Base-by-base conservation (phyloP, 2,113 vertebrate genomes). In the Caretta caretta region DNA sequence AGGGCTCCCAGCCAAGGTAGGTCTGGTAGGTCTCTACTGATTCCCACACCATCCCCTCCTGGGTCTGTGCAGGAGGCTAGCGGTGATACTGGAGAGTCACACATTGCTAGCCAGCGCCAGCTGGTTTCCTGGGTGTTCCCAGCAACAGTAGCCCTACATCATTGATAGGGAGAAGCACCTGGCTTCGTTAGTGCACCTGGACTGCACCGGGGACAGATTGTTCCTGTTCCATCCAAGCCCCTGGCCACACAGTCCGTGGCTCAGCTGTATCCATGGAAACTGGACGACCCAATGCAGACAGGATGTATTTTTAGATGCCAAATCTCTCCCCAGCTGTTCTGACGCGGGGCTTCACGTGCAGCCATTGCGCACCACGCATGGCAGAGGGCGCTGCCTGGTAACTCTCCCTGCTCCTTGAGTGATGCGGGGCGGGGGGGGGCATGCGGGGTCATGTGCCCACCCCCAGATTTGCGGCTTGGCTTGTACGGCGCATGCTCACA, bases 291-390 rank as follows among this genome's bases (percentile, higher is more conserved):
- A 50, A 57, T 76, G 80, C 94, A 92, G 93, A 90, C 56, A 50
- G 94, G 95, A 51, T 79, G 38, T 96, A 97, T 95, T 97, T 97
- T 97, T 97, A 97, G 96, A 92, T 89, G 46, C 50, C 87, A 24
- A 3, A 84, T 88, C 95, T 89, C 86, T 65, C 57, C n/a, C 57
- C 90, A 49, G 38, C 83, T 79, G 48, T 72, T 91, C 83, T 82
- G 69, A 80, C 8, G 48, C 76, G 48, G 51, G 91, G 59, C 83
- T 85, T 50, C 20, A 69, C 10, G 20, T 11, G 48, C 59, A 69
- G 59, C 31, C 59, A 65, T 50, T 8, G 20, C 84, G 82, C 62
- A 11, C 72, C 78, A 49, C 8, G 62, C 20, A 16, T 11, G 49
- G 76, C 24, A 49, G 76, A 49, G 46, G 76, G 20, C 8, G 35